Evolutionary conservation across 2,113 vertebrate genomes (phyloP).

Genomic region (Globicephala melas): DNA sequence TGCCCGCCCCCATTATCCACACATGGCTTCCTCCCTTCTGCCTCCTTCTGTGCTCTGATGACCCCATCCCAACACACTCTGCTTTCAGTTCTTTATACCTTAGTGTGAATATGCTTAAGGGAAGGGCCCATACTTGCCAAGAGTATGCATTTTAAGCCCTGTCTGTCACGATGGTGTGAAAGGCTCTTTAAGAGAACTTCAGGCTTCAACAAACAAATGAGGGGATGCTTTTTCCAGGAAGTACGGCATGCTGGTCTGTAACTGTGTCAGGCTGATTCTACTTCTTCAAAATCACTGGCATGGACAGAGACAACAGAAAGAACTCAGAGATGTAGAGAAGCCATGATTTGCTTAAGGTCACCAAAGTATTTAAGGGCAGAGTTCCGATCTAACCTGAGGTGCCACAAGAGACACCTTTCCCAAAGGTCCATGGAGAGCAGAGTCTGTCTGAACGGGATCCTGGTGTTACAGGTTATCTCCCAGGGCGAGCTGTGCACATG

Average conservation of each 20-base stretch:
- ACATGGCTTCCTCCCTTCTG: not conserved
- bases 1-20: fast-evolving
- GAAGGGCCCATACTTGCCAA: fast-evolving
- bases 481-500: fast-evolving
- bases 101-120: too few relatives aligned
- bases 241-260: fast-evolving
- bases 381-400: not conserved
- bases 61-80: fast-evolving
- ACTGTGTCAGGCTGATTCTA: not conserved
- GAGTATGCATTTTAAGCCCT: not conserved
- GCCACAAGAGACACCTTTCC: not conserved
- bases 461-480: not conserved
- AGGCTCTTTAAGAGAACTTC: not conserved
- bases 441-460: not conserved
- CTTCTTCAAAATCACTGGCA: not conserved
- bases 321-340: not conserved
- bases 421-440: not conserved
- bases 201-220: not conserved
- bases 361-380: not conserved
- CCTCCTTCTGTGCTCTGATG: fast-evolving
- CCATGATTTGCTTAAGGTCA: not conserved
- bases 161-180: not conserved
- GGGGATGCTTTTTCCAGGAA: not conserved
- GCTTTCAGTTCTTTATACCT: not conserved
- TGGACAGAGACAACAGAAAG: not conserved